A percentile compares a stretch with the other conserved stretches of the same genome.
These are phyloP conservation scores for Fistularia commersonii DNA, from an alignment of 2,797 vertebrate species.

Conservation along the genomic window DNA sequence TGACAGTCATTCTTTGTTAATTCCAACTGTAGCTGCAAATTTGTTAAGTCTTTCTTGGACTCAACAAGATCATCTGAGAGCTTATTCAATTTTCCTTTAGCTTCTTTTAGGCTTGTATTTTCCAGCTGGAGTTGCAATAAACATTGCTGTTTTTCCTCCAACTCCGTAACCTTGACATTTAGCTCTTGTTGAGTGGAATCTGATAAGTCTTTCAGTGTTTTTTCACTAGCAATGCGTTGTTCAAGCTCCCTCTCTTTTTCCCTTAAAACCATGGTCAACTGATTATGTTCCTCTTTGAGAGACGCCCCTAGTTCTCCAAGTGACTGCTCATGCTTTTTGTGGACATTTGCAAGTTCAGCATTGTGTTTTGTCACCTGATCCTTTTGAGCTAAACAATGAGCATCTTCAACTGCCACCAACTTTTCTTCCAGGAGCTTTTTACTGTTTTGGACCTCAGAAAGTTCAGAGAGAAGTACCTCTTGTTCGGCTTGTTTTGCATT, in stretches of 20 bases:
- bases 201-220: conserved; percentile 68
- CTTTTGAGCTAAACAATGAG: conserved; percentile 68
- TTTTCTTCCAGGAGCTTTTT: conserved; percentile 80
- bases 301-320: conserved; percentile 77
- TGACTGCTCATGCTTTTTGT: conserved; percentile 76
- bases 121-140: conserved; percentile 72
- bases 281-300: conserved; percentile 82
- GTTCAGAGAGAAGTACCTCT: conserved; percentile 82
- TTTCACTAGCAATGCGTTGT: conserved; percentile 66
- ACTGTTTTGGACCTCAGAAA: conserved; percentile 77
- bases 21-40: conserved; percentile 74
- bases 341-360: conserved; percentile 70
- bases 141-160: conserved; percentile 73
- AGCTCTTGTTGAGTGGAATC: conserved; percentile 65
- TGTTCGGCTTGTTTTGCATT: conserved; percentile 88
- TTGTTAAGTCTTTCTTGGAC: conserved; percentile 66
- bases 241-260: conserved; percentile 81
- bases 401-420: conserved; percentile 63
- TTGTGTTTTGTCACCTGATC: conserved; percentile 75
- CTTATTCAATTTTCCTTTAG: conserved; percentile 55
- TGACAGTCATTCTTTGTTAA: conserved; percentile 68
- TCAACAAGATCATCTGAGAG: conserved; percentile 69
- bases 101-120: conserved; percentile 67
- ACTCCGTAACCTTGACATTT: conserved; percentile 68
- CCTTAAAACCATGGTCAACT: conserved; percentile 76